Conservation (phyloP, 92 coral and sea anemone genomes). For the Epizoanthus rinbou region DNA sequence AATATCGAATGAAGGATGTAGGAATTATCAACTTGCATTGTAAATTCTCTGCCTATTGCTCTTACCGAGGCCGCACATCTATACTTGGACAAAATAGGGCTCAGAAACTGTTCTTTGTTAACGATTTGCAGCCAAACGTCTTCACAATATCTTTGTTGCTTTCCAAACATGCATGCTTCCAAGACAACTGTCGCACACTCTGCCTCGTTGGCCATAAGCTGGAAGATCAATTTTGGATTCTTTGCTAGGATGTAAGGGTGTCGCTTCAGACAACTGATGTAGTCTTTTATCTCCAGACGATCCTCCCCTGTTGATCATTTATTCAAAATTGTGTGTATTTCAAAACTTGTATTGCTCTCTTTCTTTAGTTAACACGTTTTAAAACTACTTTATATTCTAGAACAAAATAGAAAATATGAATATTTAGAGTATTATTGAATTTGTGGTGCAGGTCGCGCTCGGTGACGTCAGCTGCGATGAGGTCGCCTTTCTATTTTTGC, state of each 20-base stretch:
- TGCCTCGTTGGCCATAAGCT: constrained; percentile 52
- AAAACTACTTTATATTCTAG: too few relatives aligned
- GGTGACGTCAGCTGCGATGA: too few relatives aligned
- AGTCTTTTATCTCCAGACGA: constrained; percentile 40
- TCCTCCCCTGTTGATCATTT: constrained; percentile 10
- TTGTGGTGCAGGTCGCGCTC: too few relatives aligned
- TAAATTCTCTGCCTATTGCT: too few relatives aligned
- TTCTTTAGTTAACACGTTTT: too few relatives aligned
- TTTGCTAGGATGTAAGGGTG: constrained; percentile 44
- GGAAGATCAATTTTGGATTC: constrained; percentile 48
- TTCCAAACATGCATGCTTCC: constrained; percentile 42
- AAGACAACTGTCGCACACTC: constrained; percentile 41
- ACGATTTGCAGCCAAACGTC: constrained; percentile 50
- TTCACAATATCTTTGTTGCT: constrained; percentile 38
- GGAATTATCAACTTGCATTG: too few relatives aligned
- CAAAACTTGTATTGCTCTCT: too few relatives aligned
- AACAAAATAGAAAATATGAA: too few relatives aligned
- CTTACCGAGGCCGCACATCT: constrained; percentile 49
- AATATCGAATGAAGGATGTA: too few relatives aligned
- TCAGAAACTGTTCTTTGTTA: constrained; percentile 46
- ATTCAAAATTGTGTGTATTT: too few relatives aligned
- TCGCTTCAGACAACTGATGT: constrained; percentile 49
- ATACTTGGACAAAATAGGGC: constrained; percentile 49
- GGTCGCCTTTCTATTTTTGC: too few relatives aligned
- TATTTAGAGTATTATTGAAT: too few relatives aligned